Evolutionary conservation across 1,140 invertebrate species (phyloP), one percentile per base, ranked within the genome.

Genomic region (Nautilus pompilius): DNA sequence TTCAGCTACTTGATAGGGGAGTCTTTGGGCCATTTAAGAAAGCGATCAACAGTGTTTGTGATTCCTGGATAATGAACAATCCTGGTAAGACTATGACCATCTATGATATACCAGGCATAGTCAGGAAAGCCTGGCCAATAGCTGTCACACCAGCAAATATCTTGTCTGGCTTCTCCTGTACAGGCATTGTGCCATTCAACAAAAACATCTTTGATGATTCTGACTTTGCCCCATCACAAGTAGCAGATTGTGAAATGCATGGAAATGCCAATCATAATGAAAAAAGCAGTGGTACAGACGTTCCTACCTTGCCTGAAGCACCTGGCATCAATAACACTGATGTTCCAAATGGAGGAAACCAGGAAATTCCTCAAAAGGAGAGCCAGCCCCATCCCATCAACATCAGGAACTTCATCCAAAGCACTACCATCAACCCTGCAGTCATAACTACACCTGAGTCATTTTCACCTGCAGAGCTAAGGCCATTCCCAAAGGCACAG

Each of bases 41-140:
- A 41, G 61, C 62, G 5, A 69, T 61, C 55, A 69, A 58, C 55
- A 53, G 29, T 36, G 59, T 58, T 6, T 33, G 87, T 87, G 20
- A 88, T 71, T 59, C 83, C 81, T 61, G 78, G 83, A 76, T 86
- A 77, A 34, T 69, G 67, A 81, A 59, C 56, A 69, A 86, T 64
- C 76, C 80, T 26, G 80, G 82, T 20, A 84, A 81, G 72, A 76
- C 77, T 17, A 82, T 86, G 69, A 74, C 76, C n/a, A 82, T 85
- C 41, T 84, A 83, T 71, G 80, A 85, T 63, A 80, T 86, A 58
- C 60, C 63, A 13, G 28, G 5, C 10, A 13, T 59, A 4, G 20
- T 60, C 3, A 60, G 20, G 29, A 4, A 51, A 15, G 58, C 45
- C 20, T 46, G 60, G 2, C 29, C 22, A 8, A 45, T 26, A 26